A percentile compares a stretch with the other conserved stretches of the same genome.
Evolutionary conservation across 2,888 invertebrate species (phyloP).

Genomic region (Hypselothyrea guttata): DNA sequence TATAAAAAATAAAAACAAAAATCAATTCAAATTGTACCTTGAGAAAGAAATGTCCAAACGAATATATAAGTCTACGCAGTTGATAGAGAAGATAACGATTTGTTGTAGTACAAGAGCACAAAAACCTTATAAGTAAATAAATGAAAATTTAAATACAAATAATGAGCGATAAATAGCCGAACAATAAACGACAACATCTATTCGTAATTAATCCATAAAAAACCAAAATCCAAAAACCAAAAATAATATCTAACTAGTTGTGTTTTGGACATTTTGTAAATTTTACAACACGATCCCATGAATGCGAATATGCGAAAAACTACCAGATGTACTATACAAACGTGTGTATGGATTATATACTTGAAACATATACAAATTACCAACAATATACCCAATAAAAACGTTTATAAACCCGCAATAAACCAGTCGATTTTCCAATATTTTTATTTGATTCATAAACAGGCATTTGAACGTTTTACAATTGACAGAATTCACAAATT

Average conservation of each 20-base stretch:
- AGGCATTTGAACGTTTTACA: slow-evolving; percentile 23
- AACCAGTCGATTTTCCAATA: slow-evolving; percentile 13
- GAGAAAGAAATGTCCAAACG: slow-evolving; percentile 40
- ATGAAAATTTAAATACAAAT: too few species aligned
- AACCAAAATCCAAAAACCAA: too few species aligned
- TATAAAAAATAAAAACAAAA: slow-evolving; percentile 17
- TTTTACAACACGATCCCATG: slow-evolving; percentile 63
- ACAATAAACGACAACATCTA: slow-evolving; percentile 41
- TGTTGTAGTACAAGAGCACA: slow-evolving; percentile 43
- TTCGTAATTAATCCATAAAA: slow-evolving; percentile 40
- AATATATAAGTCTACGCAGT: slow-evolving; percentile 15
- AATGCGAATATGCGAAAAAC: slow-evolving; percentile 42
- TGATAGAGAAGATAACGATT: slow-evolving; percentile 21
- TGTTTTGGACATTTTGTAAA: slow-evolving; percentile 74
- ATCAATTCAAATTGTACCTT: slow-evolving; percentile 60
- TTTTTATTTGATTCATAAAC: slow-evolving; percentile 11
- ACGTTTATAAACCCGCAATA: slow-evolving; percentile 61
- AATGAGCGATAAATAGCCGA: slow-evolving; percentile 38
- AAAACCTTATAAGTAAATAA: slow-evolving; percentile 31
- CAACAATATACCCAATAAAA: slow-evolving; percentile 63
- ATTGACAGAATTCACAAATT: background rate
- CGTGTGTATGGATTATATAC: slow-evolving; percentile 24
- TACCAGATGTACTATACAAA: slow-evolving; percentile 30
- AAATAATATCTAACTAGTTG: slow-evolving; percentile 62
- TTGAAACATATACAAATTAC: slow-evolving; percentile 38